Base-by-base conservation (phyloP, 2,888 invertebrate species). In the Acleris laterana region DNA sequence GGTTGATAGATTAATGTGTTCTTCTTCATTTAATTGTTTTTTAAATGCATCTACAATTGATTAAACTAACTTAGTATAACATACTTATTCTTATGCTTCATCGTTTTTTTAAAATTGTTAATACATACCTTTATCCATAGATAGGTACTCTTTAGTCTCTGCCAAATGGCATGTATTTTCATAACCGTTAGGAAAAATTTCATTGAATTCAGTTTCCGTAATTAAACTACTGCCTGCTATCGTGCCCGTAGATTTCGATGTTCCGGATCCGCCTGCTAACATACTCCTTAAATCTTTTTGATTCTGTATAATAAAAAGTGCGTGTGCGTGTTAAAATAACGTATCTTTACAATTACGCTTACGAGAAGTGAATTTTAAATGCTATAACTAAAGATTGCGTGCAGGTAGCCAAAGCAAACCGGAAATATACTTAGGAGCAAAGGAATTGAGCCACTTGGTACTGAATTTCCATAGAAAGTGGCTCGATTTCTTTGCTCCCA, bases 211-310 rank as follows among this genome's bases (percentile, higher is more conserved):
- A 0, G 73, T 73, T 64, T 85, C 81, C 5, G 79, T 79, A 32
- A 87, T 80, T 16, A 82, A 61, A n/a, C 67, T 69, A 11, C 32
- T 61, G 16, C 20, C 20, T 50, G 50, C 65, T 2, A 28, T 20
- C 17, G 68, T 71, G 11, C 60, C 73, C 0, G 72, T 68, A 1
- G 69, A 68, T 17, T 69, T 75, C 0, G 78, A 69, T n/a, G 73
- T 70, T 48, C 80, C 82, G 0, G 84, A 77, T 0, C 76, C 72
- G 11, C 74, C 79, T 7, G 81, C 53, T 13, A 91, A 70, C 89
- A 92, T 90, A 17, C 74, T 82, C 28, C 86, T 77, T 6, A 91
- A 75, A 74, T 90, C 88, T 72, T 88, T 89, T 77, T 91, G 92
- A 25, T 82, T 84, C 89, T 90, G 62, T 62, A 20, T 59, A 42